Conservation (phyloP, 92 coral and sea anemone genomes). For the Ricordea florida region DNA sequence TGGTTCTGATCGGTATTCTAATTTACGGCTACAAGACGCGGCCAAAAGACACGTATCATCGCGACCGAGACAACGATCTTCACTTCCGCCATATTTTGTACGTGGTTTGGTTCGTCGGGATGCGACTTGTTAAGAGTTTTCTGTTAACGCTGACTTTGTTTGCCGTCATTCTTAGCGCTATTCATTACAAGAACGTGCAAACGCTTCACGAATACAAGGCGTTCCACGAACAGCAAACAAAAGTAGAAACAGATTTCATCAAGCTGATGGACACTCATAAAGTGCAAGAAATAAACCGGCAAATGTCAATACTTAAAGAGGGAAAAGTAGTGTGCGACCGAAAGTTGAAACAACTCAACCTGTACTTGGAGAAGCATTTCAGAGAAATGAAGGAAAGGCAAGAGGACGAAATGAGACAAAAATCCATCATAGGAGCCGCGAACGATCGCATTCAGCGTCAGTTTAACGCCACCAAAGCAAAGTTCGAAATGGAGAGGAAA, state of each 20-base stretch:
- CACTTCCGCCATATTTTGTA: slow-evolving; percentile 79
- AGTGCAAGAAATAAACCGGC: slow-evolving; percentile 64
- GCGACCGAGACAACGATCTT: slow-evolving; percentile 71
- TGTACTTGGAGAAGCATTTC: slow-evolving; percentile 48
- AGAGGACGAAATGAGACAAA: slow-evolving; percentile 61
- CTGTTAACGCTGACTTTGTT: slow-evolving; percentile 69
- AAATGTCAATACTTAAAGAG: slow-evolving; percentile 37
- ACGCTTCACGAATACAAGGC: slow-evolving; percentile 44
- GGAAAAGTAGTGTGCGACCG: slow-evolving; percentile 67
- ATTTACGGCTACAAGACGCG: slow-evolving; percentile 79
- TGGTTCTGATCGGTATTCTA: slow-evolving; percentile 45
- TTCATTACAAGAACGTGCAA: slow-evolving; percentile 60
- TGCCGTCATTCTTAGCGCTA: slow-evolving; percentile 61
- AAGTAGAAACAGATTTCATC: slow-evolving; percentile 44
- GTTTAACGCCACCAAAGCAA: slow-evolving; percentile 40
- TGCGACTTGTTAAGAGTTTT: slow-evolving; percentile 75
- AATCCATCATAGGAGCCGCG: slow-evolving; percentile 64
- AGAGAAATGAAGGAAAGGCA: slow-evolving; percentile 55
- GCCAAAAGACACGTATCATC: slow-evolving; percentile 67
- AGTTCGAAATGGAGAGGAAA: slow-evolving; percentile 38
- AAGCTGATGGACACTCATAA: slow-evolving; percentile 65
- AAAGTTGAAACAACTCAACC: slow-evolving; percentile 53
- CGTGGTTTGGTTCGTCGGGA: slow-evolving; percentile 81
- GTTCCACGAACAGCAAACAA: slow-evolving; percentile 38
- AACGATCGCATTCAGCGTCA: slow-evolving; percentile 28